Evolutionary conservation across 2,113 vertebrate species (phyloP).

Genomic region (Quiscalus mexicanus): DNA sequence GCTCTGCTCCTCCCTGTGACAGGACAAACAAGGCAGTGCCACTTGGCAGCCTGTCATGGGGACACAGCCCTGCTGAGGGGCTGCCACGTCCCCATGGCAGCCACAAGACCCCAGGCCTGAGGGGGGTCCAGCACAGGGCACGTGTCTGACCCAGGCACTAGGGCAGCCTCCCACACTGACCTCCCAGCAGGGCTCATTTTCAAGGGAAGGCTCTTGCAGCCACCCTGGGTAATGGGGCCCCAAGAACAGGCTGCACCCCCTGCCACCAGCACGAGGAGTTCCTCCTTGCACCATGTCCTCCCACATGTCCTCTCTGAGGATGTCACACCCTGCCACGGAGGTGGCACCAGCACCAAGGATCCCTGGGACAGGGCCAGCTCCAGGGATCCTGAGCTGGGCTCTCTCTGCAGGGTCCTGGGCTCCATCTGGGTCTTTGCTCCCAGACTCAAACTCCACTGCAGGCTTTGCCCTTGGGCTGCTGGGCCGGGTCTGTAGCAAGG

Average conservation of each 20-base stretch:
- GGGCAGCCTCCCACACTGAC: background rate
- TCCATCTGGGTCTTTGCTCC: background rate
- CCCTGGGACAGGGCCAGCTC: background rate
- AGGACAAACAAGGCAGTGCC: background rate
- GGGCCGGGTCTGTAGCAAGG: background rate
- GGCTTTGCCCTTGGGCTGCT: background rate
- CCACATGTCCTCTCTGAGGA: background rate
- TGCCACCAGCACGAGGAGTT: background rate
- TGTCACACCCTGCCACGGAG: background rate
- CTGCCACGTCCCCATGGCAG: background rate
- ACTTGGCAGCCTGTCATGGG: background rate
- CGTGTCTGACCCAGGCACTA: background rate
- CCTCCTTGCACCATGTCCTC: background rate
- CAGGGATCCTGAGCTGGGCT: background rate
- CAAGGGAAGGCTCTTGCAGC: background rate
- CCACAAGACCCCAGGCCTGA: background rate
- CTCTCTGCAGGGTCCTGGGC: background rate
- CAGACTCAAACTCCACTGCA: background rate
- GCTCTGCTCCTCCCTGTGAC: background rate
- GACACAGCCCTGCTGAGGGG: background rate
- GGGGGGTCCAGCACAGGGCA: background rate
- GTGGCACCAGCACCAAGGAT: background rate
- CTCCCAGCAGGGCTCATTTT: background rate
- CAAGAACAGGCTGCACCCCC: background rate
- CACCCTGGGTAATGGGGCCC: fast-evolving